Percentiles rank a stretch among this genome's conserved stretches.
These are phyloP conservation scores for Saccostrea glomerata DNA, from an alignment of 1,140 invertebrate genomes.

Conservation along the genomic window DNA sequence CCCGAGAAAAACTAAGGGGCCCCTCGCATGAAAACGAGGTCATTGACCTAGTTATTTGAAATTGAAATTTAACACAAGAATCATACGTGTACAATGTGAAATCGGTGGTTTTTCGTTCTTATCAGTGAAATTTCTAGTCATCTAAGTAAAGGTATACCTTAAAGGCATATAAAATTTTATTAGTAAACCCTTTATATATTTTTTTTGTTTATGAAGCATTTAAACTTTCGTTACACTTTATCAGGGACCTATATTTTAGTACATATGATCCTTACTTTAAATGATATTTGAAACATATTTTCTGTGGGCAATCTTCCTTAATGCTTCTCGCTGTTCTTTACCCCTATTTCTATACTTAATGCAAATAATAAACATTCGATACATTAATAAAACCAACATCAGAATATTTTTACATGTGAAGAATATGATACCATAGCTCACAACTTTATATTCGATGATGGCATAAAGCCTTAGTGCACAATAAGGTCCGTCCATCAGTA, in stretches of 20 bases:
- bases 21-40: no score
- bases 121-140: no score
- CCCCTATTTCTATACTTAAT: slow-evolving; percentile 16
- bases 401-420: slow-evolving; percentile 93
- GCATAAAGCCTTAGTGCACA: slow-evolving; percentile 88
- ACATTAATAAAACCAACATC: slow-evolving; percentile 78
- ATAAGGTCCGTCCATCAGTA: slow-evolving; percentile 88
- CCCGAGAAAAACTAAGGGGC: no score
- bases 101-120: no score
- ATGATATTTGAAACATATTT: neutral
- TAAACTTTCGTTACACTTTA: neutral
- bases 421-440: slow-evolving; percentile 93
- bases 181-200: no score
- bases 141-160: no score
- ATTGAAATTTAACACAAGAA: no score
- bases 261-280: neutral
- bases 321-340: neutral
- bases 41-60: no score
- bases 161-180: no score
- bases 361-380: slow-evolving; percentile 47
- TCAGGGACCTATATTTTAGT: neutral
- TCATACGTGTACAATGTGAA: no score
- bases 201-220: neutral
- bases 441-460: slow-evolving; percentile 89
- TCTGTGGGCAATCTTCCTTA: neutral